A percentile compares a stretch with the other conserved stretches of the same genome.
These are phyloP conservation scores for Lasioglossum morio DNA, from an alignment of 2,888 invertebrate genomes.

Conservation along the genomic window DNA sequence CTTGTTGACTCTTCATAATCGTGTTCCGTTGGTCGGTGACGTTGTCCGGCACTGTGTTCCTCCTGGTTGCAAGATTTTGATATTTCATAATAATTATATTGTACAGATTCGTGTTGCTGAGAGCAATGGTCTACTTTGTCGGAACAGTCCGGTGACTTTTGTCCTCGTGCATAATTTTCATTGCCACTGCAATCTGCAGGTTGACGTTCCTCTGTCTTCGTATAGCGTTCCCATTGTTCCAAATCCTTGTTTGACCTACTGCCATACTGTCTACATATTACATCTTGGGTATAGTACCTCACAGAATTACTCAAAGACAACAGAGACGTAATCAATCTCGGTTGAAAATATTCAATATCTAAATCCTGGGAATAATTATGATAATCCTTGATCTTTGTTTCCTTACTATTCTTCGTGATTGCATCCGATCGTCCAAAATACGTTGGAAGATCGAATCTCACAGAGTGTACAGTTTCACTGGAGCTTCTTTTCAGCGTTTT, in stretches of 20 bases:
- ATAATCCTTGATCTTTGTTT: background rate
- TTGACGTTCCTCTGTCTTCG: background rate
- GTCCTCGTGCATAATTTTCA: background rate
- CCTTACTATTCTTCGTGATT: background rate
- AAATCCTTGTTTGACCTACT: background rate
- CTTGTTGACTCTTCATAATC: background rate
- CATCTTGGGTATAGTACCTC: background rate
- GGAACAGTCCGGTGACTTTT: background rate
- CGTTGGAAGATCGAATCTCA: background rate
- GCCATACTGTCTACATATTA: background rate
- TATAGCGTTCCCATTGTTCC: background rate
- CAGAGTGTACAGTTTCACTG: background rate
- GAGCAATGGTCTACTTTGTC: background rate
- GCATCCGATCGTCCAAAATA: background rate
- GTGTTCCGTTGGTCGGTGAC: background rate
- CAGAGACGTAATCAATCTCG: background rate
- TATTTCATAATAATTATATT: background rate
- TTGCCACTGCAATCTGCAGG: background rate
- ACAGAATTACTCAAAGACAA: background rate
- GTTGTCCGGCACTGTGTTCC: background rate
- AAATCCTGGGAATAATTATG: background rate
- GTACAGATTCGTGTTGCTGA: background rate
- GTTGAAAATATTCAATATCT: background rate
- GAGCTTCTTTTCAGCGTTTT: background rate
- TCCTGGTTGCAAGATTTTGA: background rate